Base-by-base conservation (phyloP, 2,113 vertebrate species). In the Rhinolophus ferrumequinum region DNA sequence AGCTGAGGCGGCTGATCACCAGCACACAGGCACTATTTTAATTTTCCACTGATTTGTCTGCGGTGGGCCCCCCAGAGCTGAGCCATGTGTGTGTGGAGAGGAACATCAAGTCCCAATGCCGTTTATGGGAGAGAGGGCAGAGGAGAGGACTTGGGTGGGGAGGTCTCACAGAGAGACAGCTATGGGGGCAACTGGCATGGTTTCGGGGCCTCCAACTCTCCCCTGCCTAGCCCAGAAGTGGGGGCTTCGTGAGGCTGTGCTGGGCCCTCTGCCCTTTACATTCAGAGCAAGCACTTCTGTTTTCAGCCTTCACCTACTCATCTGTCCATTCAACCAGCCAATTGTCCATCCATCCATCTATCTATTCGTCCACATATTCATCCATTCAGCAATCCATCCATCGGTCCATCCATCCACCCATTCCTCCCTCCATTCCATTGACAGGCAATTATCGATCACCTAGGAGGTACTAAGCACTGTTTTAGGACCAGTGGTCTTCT, bases 41-140 rank as follows among this genome's bases (percentile, higher is more conserved):
- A 97, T 98, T 98, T 98, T 97, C 97, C 98, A 94, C 94, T 73
- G 96, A 97, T 97, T 97, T 96, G 96, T 97, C 95, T 97, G 97
- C 30, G 94, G 95, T 96, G 93, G 95, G 90, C 88, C 96, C 94
- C 94, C 77, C 84, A 58, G 82, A 80, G 72, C 84, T 6, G 35
- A 47, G 90, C 92, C 91, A 0, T 77, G 90, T 91, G 83, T 70
- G 50, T 47, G 66, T 38, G 15, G 47, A 76, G 52, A 44, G 35
- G 28, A n/a, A 15, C 15, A 15, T 4, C 41, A 38, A 24, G 84
- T 24, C 81, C 30, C 50, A n/a, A 10, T 50, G 85, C 47, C 33
- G 6, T 22, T 47, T 22, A n/a, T 0, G 12, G n/a, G 89, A 22
- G 47, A 9, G 24, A 28, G 52, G 80, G 64, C 26, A 15, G 77